Conservation (phyloP, 2,113 vertebrate genomes). For the Mormyrus lacerda region DNA sequence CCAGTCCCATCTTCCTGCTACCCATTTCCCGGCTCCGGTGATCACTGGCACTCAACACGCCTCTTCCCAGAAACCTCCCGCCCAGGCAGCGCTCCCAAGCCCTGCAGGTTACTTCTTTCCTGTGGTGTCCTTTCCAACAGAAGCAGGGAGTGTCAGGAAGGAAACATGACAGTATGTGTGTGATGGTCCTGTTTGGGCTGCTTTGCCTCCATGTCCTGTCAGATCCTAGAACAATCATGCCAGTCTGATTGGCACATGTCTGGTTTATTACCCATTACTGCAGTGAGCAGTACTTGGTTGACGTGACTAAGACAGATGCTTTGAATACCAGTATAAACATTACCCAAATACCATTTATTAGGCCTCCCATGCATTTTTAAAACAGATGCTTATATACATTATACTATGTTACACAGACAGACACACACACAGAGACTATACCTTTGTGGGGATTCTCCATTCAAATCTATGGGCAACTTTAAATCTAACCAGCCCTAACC, state of each 20-base stretch:
- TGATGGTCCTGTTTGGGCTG: background rate
- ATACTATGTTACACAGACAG: too few relatives aligned
- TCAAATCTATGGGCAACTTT: background rate
- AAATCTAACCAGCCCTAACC: background rate
- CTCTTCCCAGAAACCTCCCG: background rate
- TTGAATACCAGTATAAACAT: background rate
- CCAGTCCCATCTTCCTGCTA: background rate
- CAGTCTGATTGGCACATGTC: background rate
- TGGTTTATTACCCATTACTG: background rate
- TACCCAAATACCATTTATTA: background rate
- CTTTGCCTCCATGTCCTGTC: background rate
- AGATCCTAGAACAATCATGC: background rate
- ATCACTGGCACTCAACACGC: background rate
- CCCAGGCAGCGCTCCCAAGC: background rate
- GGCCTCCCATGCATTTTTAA: background rate
- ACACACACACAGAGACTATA: background rate
- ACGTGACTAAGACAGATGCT: background rate
- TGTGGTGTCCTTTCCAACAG: background rate
- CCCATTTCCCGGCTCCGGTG: background rate
- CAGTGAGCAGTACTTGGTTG: background rate
- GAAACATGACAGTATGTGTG: background rate
- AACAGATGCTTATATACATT: background rate
- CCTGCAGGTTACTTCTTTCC: background rate
- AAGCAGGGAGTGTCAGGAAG: background rate
- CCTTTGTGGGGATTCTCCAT: background rate